Conservation (phyloP, 1,140 invertebrate species). For the Ganaspis sp. region DNA sequence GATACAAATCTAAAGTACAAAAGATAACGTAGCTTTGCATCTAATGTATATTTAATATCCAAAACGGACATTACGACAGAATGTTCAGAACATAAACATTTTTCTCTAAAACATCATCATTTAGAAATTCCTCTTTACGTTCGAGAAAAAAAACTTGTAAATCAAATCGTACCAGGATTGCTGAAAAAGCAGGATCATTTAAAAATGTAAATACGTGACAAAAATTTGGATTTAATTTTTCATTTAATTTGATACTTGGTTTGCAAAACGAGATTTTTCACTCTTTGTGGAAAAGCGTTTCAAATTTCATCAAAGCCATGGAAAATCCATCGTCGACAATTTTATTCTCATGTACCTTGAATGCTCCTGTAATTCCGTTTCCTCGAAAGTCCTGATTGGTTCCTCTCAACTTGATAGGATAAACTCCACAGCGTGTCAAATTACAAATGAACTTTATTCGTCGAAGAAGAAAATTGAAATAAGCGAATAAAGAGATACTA, state of each 20-base stretch:
- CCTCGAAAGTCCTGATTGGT: background rate
- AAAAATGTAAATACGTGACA: too few species aligned
- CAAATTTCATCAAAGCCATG: too few species aligned
- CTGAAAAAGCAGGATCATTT: too few species aligned
- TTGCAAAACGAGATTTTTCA: too few species aligned
- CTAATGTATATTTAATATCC: conserved; percentile 6
- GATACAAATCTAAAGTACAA: background rate
- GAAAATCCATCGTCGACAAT: too few species aligned
- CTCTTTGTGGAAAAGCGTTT: too few species aligned
- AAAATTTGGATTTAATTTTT: too few species aligned
- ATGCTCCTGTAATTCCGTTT: background rate
- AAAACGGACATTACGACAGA: background rate
- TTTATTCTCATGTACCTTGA: background rate
- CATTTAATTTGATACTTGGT: too few species aligned
- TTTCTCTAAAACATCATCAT: background rate
- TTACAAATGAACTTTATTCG: background rate
- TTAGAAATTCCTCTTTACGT: too few species aligned
- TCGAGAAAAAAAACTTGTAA: too few species aligned
- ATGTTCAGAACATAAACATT: background rate
- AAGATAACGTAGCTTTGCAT: background rate
- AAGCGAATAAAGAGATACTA: background rate
- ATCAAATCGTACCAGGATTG: too few species aligned
- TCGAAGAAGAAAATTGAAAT: background rate
- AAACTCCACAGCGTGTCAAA: background rate
- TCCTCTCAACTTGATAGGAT: background rate